phyloP scores from a whole-genome alignment of 2,113 vertebrate genomes.

The Tinamus guttatus region DNA sequence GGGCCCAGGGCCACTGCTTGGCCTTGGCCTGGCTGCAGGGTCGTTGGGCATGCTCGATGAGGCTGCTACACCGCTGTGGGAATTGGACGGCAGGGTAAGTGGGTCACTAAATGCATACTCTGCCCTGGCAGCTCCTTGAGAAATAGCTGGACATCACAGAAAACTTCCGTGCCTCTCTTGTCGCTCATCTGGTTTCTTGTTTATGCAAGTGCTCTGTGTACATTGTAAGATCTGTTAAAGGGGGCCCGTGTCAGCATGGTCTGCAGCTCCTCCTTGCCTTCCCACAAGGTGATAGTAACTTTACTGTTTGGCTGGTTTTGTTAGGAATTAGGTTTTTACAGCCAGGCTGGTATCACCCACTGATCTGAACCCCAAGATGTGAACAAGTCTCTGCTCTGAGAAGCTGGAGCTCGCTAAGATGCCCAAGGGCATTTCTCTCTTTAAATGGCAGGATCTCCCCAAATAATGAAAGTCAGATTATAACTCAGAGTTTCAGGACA shows the following conservation, averaged over 20 bases:
- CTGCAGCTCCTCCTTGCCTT: fast-evolving
- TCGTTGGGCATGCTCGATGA: background rate
- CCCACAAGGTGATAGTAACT: background rate
- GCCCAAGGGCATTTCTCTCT: background rate
- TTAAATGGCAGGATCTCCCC: background rate
- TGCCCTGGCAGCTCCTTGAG: fast-evolving
- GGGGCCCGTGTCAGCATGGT: fast-evolving
- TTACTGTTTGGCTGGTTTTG: background rate
- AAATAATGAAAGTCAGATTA: background rate
- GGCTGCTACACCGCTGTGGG: background rate
- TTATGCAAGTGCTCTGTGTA: fast-evolving
- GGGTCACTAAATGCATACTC: fast-evolving
- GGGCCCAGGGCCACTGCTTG: background rate
- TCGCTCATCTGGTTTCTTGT: background rate
- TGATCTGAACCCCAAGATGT: background rate
- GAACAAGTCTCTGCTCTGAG: background rate
- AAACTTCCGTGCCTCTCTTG: fast-evolving
- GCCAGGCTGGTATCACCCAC: fast-evolving
- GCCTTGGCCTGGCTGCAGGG: background rate
- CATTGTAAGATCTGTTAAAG: too few species aligned
- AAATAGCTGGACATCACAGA: fast-evolving
- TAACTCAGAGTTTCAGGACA: background rate
- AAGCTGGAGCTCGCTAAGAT: background rate
- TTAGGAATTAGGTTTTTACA: background rate
- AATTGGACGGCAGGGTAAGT: too few species aligned